These are phyloP conservation scores for Spilogale gracilis DNA, from an alignment of 2,113 vertebrate genomes.

Conservation along the genomic window DNA sequence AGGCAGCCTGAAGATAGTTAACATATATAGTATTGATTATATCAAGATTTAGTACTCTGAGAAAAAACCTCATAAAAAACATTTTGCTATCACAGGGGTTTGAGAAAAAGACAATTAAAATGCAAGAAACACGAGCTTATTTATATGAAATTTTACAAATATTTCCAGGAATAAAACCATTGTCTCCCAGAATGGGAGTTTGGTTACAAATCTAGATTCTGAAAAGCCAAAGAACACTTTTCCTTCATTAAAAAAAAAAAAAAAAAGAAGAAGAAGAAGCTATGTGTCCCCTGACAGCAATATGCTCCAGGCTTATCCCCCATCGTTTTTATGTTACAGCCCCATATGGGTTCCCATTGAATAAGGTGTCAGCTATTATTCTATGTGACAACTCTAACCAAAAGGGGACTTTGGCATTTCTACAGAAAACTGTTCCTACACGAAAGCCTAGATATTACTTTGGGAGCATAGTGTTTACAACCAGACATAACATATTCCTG, in stretches of 20 bases:
- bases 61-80: conserved; percentile 68
- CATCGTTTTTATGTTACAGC: not conserved
- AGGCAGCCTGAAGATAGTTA: conserved; percentile 79
- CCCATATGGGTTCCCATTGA: not conserved
- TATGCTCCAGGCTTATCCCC: not conserved
- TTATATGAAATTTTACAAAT: conserved; percentile 64
- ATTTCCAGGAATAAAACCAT: conserved; percentile 60
- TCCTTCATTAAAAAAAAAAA: not conserved
- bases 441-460: not conserved
- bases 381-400: not conserved
- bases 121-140: conserved; percentile 62
- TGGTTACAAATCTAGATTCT: not conserved
- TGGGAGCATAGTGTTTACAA: not conserved
- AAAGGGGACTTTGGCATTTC: not conserved
- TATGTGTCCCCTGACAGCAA: not conserved
- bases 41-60: conserved; percentile 75
- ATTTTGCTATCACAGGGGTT: conserved; percentile 60
- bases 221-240: not conserved
- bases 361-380: not conserved
- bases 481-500: not conserved
- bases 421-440: not conserved
- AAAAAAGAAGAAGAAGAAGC: not conserved
- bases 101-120: conserved; percentile 73
- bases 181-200: conserved; percentile 55
- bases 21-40: conserved; percentile 77